These are phyloP conservation scores for Rotaria magnacalcarata DNA, from an alignment of 2,888 invertebrate genomes.

Conservation along the genomic window DNA sequence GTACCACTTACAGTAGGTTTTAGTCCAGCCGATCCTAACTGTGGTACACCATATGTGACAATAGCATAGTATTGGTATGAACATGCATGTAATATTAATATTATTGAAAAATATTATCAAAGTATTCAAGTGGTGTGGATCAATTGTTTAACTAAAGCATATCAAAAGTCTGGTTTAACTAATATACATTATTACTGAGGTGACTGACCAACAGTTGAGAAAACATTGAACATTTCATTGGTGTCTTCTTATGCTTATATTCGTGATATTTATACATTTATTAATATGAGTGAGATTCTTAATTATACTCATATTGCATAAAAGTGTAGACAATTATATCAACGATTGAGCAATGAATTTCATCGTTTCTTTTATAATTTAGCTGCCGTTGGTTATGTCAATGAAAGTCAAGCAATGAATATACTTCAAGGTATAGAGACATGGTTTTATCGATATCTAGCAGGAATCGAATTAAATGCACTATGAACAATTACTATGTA, in stretches of 20 bases:
- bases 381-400: neutral
- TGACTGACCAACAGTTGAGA: neutral
- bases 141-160: neutral
- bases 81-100: neutral
- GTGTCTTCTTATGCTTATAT: neutral
- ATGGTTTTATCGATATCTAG: constrained; percentile 23
- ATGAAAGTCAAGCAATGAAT: neutral
- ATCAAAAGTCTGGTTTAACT: neutral
- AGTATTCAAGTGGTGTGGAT: neutral
- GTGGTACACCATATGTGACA: neutral
- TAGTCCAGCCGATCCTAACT: neutral
- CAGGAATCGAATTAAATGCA: neutral
- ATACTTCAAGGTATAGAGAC: neutral
- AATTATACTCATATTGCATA: neutral
- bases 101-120: neutral
- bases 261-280: neutral
- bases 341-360: neutral
- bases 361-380: neutral
- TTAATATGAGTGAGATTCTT: neutral
- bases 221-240: neutral
- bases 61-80: neutral
- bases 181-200: neutral
- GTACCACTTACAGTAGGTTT: constrained; percentile 17
- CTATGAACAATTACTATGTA: neutral
- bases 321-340: neutral